Percentiles rank a stretch among this genome's conserved stretches.
Conservation (phyloP, 1,140 invertebrate species). For the Magallana gigas region DNA sequence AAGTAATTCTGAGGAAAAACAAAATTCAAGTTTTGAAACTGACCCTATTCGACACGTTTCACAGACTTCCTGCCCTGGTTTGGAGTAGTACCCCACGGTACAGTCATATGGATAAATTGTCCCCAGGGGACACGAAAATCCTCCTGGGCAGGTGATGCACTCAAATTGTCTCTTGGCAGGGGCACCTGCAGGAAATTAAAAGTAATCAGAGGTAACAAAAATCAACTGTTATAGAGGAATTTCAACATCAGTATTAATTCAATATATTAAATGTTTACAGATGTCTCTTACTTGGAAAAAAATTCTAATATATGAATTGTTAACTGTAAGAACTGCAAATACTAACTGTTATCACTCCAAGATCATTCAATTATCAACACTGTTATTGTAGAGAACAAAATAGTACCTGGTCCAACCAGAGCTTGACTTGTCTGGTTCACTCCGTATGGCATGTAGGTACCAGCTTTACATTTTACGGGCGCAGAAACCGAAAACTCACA, state of each 20-base stretch:
- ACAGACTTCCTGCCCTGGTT: constrained; percentile 69
- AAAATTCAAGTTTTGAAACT: constrained; percentile 24
- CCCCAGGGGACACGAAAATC: constrained; percentile 69
- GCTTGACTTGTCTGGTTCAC: constrained; percentile 37
- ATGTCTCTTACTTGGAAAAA: no score
- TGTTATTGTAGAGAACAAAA: no score
- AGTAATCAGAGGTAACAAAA: not conserved
- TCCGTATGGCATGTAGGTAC: constrained; percentile 77
- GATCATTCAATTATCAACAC: no score
- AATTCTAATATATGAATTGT: no score
- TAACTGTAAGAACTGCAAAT: no score
- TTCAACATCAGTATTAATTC: not conserved
- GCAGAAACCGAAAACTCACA: constrained; percentile 73
- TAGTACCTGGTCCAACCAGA: constrained; percentile 42
- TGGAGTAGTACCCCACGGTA: constrained; percentile 68
- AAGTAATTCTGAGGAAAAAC: no score
- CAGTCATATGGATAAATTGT: constrained; percentile 69
- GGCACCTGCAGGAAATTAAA: constrained; percentile 54
- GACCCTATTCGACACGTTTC: constrained; percentile 72
- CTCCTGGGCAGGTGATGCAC: constrained; percentile 73
- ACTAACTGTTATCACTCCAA: no score
- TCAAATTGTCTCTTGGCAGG: constrained; percentile 75
- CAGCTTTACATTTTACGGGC: constrained; percentile 65
- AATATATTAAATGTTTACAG: no score
- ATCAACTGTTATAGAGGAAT: not conserved